Base-by-base conservation (phyloP, 2,113 vertebrate genomes). In the Choloepus hoffmanni region DNA sequence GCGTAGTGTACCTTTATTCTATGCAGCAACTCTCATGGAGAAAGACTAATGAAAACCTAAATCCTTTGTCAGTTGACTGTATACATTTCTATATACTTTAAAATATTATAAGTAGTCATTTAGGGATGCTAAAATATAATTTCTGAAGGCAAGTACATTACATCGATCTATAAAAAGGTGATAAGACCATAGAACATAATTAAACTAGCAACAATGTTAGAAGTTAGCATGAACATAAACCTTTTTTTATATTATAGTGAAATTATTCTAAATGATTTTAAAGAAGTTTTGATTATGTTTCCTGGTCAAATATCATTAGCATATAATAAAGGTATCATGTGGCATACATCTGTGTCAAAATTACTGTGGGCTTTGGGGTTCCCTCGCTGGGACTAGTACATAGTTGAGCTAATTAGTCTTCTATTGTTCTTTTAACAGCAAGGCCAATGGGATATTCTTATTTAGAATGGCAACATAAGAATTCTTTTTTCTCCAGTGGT, bases 401-500 rank as follows among this genome's bases (percentile, higher is more conserved):
- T 93, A 90, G 81, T 83, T 93, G 95, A 94, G 73, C 65, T 97
- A 95, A 97, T 98, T 96, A 96, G 78, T 93, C 70, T 96, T 98
- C 96, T 98, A 93, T 97, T 98, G 65, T 97, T 98, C 95, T 97
- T 97, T 94, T 95, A 96, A 85, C 92, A 97, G 92, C 16, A 95
- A 96, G 97, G 84, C 87, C 94, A 97, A 97, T 96, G 88, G 97
- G 95, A 96, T 97, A 96, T 97, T 97, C 97, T 97, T 95, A 96
- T 84, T 94, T 93, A 89, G 48, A 96, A 88, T 94, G 33, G 33
- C 74, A 98, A 85, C 62, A 82, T 95, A 97, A 97, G 45, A 95
- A 86, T 96, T 97, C 95, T 92, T 82, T 96, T 96, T 94, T 81
- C 87, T 97, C 94, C 55, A 83, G 94, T 96, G 95, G 94, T 96